These are phyloP conservation scores for Nyctibius bracteatus DNA, from an alignment of 2,113 vertebrate species.

Conservation along the genomic window DNA sequence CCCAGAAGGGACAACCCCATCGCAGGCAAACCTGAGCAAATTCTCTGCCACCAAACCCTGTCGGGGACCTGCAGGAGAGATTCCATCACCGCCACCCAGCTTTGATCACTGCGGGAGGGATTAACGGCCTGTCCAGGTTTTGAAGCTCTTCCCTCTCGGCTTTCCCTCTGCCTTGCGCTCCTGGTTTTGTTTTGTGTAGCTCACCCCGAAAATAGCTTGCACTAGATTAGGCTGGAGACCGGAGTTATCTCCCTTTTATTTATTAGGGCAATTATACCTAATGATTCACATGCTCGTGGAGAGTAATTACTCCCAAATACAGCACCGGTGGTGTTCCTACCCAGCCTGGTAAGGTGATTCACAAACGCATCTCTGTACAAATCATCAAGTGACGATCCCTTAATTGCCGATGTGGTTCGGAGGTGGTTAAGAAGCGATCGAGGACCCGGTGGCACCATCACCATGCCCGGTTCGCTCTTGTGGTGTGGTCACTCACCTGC, in stretches of 20 bases:
- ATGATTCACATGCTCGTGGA: constrained; percentile 55
- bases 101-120: neutral
- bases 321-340: neutral
- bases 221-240: neutral
- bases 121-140: neutral
- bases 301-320: constrained; percentile 46
- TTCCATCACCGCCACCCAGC: fast-evolving
- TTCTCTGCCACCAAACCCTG: neutral
- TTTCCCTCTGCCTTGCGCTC: neutral
- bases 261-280: constrained; percentile 61
- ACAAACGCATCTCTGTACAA: neutral
- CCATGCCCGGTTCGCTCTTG: fast-evolving
- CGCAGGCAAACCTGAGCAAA: neutral
- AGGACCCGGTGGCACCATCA: fast-evolving
- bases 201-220: neutral
- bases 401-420: neutral
- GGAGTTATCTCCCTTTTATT: constrained; percentile 48
- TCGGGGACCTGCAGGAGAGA: neutral
- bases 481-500: fast-evolving
- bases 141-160: neutral
- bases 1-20: neutral
- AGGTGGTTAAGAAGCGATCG: fast-evolving
- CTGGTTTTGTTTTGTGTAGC: neutral
- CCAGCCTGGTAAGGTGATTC: constrained; percentile 18
- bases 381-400: neutral